Conservation (phyloP, 2,888 invertebrate genomes). For the Macropis europaea region DNA sequence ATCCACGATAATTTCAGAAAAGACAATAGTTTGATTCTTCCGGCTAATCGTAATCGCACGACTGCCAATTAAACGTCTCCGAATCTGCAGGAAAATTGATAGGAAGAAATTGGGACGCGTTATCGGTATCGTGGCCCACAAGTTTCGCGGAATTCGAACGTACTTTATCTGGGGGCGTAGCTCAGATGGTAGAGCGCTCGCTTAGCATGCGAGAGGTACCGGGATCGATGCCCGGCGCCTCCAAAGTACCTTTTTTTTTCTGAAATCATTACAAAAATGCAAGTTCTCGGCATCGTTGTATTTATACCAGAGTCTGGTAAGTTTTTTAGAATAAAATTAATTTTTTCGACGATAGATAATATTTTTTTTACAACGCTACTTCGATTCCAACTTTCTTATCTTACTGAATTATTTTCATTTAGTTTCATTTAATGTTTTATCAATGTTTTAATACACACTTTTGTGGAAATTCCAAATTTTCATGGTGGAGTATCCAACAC, state of each 20-base stretch:
- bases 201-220: slow-evolving; percentile 79
- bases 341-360: too few relatives aligned
- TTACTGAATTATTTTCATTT: too few relatives aligned
- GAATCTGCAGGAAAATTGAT: slow-evolving; percentile 2
- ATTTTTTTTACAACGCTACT: too few relatives aligned
- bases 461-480: too few relatives aligned
- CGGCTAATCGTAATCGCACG: slow-evolving; percentile 19
- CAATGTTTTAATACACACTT: too few relatives aligned
- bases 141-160: slow-evolving; percentile 4
- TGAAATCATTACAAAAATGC: too few relatives aligned
- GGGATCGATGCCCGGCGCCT: slow-evolving; percentile 78
- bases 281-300: too few relatives aligned
- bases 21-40: slow-evolving; percentile 42
- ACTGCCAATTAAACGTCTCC: slow-evolving; percentile 24
- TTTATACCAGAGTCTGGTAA: too few relatives aligned
- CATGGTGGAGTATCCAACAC: too few relatives aligned
- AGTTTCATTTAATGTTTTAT: too few relatives aligned
- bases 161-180: slow-evolving; percentile 72
- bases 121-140: not conserved
- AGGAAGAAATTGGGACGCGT: slow-evolving; percentile 16
- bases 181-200: slow-evolving; percentile 79
- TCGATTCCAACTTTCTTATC: too few relatives aligned
- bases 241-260: slow-evolving; percentile 46
- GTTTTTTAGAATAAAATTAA: too few relatives aligned
- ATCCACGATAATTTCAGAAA: slow-evolving; percentile 34